phyloP scores from a whole-genome alignment of 2,113 vertebrate species.

The Eclectus roratus region DNA sequence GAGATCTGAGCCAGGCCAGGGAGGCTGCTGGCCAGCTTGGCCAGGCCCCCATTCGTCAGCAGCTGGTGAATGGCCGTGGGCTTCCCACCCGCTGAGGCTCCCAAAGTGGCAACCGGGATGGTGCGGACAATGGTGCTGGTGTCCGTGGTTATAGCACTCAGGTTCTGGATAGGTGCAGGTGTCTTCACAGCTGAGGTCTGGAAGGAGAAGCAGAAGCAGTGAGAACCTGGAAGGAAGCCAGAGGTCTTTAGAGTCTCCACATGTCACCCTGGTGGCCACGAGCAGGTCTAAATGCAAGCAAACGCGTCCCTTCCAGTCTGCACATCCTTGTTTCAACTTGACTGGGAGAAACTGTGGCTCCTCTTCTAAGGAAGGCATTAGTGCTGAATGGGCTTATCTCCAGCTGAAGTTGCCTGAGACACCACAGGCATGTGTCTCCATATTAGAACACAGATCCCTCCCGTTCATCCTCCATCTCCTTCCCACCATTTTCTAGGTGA shows the following conservation, averaged over 20 bases:
- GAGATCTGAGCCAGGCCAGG: constrained; percentile 93
- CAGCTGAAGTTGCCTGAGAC: not conserved
- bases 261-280: not conserved
- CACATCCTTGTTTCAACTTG: not conserved
- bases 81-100: constrained; percentile 76
- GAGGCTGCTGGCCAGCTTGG: constrained; percentile 91
- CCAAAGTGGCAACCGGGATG: constrained; percentile 86
- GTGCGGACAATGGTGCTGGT: constrained; percentile 84
- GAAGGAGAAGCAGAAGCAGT: not conserved
- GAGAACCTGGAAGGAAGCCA: not conserved
- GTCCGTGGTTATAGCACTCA: constrained; percentile 78
- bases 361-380: rapidly evolving
- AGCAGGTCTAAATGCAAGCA: not conserved
- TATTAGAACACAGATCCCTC: not conserved
- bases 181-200: constrained; percentile 81
- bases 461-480: not conserved
- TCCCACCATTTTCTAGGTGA: not conserved
- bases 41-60: constrained; percentile 89
- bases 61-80: constrained; percentile 94
- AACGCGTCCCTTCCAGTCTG: too few species aligned
- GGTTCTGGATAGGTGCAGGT: constrained; percentile 73
- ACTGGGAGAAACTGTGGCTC: not conserved
- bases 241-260: rapidly evolving
- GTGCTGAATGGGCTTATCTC: rapidly evolving
- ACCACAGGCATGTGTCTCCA: rapidly evolving